A percentile compares a stretch with the other conserved stretches of the same genome.
These are phyloP conservation scores for Eidolon dupreanum DNA, from an alignment of 2,797 vertebrate genomes.

Conservation along the genomic window DNA sequence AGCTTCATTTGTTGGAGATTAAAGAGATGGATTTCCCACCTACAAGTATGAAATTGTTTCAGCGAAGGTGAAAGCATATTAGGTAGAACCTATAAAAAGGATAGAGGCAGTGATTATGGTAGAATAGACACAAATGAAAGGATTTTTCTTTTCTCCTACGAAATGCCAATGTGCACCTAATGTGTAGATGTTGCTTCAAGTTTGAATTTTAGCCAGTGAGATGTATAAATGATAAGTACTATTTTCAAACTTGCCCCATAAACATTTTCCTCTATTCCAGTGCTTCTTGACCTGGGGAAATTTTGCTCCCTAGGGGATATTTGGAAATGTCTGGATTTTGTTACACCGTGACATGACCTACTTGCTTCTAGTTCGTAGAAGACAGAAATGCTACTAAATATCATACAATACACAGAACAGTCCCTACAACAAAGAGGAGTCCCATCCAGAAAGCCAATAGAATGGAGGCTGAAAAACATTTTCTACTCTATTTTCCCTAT, in stretches of 20 bases:
- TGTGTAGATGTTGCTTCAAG: background rate
- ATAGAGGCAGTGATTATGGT: background rate
- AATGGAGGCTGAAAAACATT: background rate
- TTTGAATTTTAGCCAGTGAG: background rate
- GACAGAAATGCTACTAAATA: background rate
- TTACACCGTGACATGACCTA: background rate
- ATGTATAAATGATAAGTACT: background rate
- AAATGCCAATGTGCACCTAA: background rate
- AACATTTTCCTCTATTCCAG: background rate
- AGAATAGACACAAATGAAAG: background rate
- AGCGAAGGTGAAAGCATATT: background rate
- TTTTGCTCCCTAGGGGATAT: background rate
- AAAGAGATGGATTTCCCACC: background rate
- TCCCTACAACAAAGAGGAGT: background rate
- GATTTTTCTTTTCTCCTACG: background rate
- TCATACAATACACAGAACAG: too few relatives aligned
- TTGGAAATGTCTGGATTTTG: background rate
- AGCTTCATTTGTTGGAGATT: background rate
- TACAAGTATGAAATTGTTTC: background rate
- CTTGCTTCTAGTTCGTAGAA: background rate
- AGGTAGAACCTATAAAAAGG: accelerated
- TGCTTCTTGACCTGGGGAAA: background rate
- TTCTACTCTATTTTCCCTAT: background rate
- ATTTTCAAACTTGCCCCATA: background rate
- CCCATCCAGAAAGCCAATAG: background rate